These are phyloP conservation scores for Ornithoptera alexandrae DNA, from an alignment of 2,888 invertebrate species.

Conservation along the genomic window DNA sequence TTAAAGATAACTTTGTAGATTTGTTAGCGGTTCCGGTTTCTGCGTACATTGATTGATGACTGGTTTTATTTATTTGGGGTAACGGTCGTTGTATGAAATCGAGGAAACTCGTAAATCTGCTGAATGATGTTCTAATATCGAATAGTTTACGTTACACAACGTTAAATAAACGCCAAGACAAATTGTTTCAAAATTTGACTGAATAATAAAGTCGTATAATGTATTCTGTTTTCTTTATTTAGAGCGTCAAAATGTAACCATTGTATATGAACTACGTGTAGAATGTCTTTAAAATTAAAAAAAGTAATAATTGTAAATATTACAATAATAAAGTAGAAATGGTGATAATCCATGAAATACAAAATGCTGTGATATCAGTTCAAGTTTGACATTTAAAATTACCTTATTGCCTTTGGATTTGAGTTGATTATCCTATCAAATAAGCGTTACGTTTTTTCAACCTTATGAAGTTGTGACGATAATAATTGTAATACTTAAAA, in stretches of 20 bases:
- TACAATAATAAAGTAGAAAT: constrained; percentile 43
- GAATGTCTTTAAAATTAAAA: constrained; percentile 28
- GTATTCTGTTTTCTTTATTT: constrained; percentile 14
- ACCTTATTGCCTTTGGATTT: constrained; percentile 31
- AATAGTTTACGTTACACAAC: constrained; percentile 53
- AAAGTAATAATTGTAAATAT: constrained; percentile 42
- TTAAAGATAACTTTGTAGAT: constrained; percentile 75
- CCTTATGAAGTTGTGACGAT: constrained; percentile 3
- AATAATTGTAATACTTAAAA: not conserved
- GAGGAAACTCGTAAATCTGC: constrained; percentile 30
- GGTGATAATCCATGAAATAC: constrained; percentile 60
- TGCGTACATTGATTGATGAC: constrained; percentile 68
- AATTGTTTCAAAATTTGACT: constrained; percentile 60
- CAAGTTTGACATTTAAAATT: constrained; percentile 38
- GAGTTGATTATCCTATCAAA: constrained; percentile 17
- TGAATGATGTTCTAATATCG: constrained; percentile 41
- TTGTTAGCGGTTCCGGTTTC: constrained; percentile 68
- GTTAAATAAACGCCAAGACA: constrained; percentile 44
- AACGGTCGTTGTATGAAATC: constrained; percentile 34
- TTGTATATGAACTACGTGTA: constrained; percentile 28
- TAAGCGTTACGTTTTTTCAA: constrained; percentile 10
- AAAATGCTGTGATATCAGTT: constrained; percentile 79
- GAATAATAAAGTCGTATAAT: constrained; percentile 43
- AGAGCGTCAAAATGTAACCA: constrained; percentile 17
- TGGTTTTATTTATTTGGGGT: constrained; percentile 52